These are phyloP conservation scores for Pipistrellus nathusii DNA, from an alignment of 2,797 vertebrate species.

Conservation along the genomic window DNA sequence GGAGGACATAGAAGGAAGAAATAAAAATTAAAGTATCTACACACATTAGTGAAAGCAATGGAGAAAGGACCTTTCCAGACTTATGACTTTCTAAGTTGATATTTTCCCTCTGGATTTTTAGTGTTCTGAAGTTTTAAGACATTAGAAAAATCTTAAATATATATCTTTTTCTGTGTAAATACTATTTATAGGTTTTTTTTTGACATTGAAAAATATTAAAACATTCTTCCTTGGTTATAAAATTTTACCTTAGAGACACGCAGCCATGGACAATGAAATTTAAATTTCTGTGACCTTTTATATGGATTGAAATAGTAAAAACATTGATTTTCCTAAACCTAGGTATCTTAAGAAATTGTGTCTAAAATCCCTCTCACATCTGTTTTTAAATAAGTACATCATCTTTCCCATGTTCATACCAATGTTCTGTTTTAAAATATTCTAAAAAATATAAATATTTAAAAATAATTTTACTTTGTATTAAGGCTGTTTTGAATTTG, in stretches of 20 bases:
- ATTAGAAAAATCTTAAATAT: background rate
- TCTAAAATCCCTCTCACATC: background rate
- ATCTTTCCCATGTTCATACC: background rate
- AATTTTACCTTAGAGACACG: background rate
- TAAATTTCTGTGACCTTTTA: slow-evolving; percentile 49
- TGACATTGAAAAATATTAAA: background rate
- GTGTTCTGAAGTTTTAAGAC: slow-evolving; percentile 7
- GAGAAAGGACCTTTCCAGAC: slow-evolving; percentile 93
- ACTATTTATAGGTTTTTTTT: background rate
- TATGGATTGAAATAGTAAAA: slow-evolving; percentile 42
- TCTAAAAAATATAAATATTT: slow-evolving; percentile 40
- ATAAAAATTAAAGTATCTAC: slow-evolving; percentile 99
- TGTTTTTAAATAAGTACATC: slow-evolving; percentile 29
- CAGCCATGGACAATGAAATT: slow-evolving; percentile 30
- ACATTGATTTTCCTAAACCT: background rate
- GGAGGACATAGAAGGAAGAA: slow-evolving; percentile 99
- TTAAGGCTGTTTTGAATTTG: slow-evolving; percentile 6
- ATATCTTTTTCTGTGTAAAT: background rate
- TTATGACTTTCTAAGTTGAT: background rate
- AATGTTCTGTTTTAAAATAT: background rate
- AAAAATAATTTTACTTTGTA: slow-evolving; percentile 39
- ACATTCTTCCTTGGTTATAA: background rate
- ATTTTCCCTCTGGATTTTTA: slow-evolving; percentile 14
- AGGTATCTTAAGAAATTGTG: background rate
- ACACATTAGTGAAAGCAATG: slow-evolving; percentile 90